These are phyloP conservation scores for Tricholaema leucomelas DNA, from an alignment of 2,113 vertebrate genomes.

Conservation along the genomic window DNA sequence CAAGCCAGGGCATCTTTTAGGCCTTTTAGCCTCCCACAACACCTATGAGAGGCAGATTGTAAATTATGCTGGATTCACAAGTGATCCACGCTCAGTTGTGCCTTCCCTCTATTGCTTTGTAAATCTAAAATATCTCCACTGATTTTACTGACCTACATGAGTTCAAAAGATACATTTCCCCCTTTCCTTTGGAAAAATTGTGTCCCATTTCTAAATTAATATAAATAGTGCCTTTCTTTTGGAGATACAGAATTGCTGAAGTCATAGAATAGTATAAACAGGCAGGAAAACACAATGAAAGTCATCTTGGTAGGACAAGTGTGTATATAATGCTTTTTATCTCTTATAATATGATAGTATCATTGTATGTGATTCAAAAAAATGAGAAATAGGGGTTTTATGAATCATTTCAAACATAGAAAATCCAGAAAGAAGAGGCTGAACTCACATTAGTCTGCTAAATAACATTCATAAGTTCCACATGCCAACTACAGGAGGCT, in stretches of 20 bases:
- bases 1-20: too few relatives aligned
- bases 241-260: background rate
- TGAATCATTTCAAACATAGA: background rate
- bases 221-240: background rate
- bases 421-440: background rate
- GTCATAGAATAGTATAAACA: background rate
- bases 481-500: background rate
- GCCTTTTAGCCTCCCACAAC: too few relatives aligned
- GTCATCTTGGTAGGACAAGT: background rate
- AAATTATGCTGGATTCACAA: background rate
- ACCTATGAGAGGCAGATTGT: fast-evolving
- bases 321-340: background rate
- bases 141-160: background rate
- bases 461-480: background rate
- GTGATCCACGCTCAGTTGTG: background rate
- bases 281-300: background rate
- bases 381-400: background rate
- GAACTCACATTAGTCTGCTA: background rate
- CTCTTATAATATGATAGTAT: background rate
- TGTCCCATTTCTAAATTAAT: background rate
- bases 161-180: background rate
- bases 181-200: background rate
- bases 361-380: background rate
- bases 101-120: background rate
- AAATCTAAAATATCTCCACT: background rate